phyloP scores from a whole-genome alignment of 2,113 vertebrate species.

The Stictonetta naevosa region DNA sequence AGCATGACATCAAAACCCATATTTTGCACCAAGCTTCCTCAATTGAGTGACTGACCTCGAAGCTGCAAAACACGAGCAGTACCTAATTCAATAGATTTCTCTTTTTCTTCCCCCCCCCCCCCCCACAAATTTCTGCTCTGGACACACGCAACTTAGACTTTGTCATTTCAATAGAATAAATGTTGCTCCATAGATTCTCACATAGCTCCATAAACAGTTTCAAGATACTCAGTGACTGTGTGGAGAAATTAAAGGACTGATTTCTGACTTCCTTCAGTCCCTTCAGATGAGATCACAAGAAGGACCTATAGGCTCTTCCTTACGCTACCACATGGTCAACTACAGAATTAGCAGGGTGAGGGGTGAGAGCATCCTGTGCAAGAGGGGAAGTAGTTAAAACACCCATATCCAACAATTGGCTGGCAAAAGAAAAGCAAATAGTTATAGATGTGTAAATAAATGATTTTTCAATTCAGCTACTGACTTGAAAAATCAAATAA shows the following conservation, averaged over 20 bases:
- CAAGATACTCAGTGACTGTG: neutral
- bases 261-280: neutral
- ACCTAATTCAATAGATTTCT: neutral
- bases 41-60: neutral
- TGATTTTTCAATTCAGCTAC: constrained; percentile 47
- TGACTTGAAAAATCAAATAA: constrained; percentile 27
- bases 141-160: neutral
- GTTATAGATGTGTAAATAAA: constrained; percentile 22
- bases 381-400: neutral
- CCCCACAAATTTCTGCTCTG: neutral
- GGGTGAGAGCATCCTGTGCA: neutral
- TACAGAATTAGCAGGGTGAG: neutral
- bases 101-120: neutral
- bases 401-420: neutral
- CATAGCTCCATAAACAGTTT: neutral
- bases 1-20: neutral
- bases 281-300: neutral
- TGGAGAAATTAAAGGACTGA: neutral
- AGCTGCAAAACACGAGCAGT: neutral
- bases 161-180: neutral
- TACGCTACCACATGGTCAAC: neutral
- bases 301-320: neutral
- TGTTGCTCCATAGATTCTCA: neutral
- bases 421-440: neutral
- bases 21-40: neutral